Evolutionary conservation across 2,888 invertebrate species (phyloP), one percentile per base, ranked within the genome.

Genomic region (Geophilus truncorum): DNA sequence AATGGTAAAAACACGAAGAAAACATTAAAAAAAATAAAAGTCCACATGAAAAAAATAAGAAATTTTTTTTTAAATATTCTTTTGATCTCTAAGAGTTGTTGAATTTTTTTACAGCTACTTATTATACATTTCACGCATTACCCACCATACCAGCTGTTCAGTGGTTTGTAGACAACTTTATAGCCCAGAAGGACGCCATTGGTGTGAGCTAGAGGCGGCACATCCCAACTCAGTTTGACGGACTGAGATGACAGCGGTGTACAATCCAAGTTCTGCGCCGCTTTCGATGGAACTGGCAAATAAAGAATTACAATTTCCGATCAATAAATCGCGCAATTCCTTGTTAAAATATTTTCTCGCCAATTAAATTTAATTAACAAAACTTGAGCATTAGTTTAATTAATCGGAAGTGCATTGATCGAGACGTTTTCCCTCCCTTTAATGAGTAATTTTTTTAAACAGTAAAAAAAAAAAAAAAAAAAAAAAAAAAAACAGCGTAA

Each of bases 151-250:
- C 82, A 81, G 18, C 76, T 81, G 45, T 30, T 77, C 36, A 79
- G 32, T 6, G 75, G 85, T 80, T 85, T 86, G 83, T 85, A 86
- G 45, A 86, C 82, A 30, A 87, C 85, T 81, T 82, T 86, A 85
- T 87, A 88, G 0, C 88, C 88, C 83, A 86, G 86, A 18, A 88
- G 84, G 30, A 87, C 85, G 1, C 88, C 88, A 82, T 87, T 86
- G 5, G 87, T 84, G 0, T 86, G 85, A 82, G 85, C 85, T 30
- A 86, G 83, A 0, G 87, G 87, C 9, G 87, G 87, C 3, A 86
- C 85, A 4, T 86, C 85, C 87, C 87, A 88, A 18, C 85, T 84
- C n/a, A 88, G 85, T 81, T 85, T 84, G 81, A 88, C 84, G 40
- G 85, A 85, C 80, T 86, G 85, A 5, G 85, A 86, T 81, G 85